These are phyloP conservation scores for Cataglyphis hispanica DNA, from an alignment of 1,140 invertebrate species.

Conservation along the genomic window DNA sequence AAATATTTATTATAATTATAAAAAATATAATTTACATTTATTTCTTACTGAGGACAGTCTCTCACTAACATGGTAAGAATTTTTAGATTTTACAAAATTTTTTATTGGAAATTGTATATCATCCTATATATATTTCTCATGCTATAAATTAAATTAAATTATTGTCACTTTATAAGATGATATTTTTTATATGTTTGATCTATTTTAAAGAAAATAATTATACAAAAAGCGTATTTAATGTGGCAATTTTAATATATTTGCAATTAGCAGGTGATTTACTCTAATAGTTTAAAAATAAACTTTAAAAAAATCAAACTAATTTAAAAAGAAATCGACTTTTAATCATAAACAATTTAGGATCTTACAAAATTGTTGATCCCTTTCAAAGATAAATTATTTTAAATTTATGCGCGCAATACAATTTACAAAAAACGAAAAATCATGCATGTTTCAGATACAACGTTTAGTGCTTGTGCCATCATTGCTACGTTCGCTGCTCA, in stretches of 20 bases:
- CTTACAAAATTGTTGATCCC: not conserved
- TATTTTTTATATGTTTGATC: not conserved
- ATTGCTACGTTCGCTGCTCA: slow-evolving; percentile 91
- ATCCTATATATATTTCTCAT: not conserved
- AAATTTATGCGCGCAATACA: not conserved
- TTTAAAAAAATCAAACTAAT: not conserved
- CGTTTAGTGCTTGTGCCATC: slow-evolving; percentile 94
- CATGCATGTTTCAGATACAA: slow-evolving; percentile 87
- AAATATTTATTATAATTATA: too few relatives aligned
- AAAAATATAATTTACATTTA: too few relatives aligned
- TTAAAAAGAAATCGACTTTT: not conserved
- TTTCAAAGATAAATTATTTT: not conserved
- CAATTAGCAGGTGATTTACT: not conserved
- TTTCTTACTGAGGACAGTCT: too few relatives aligned
- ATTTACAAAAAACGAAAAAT: not conserved
- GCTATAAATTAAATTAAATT: not conserved
- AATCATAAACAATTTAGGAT: not conserved
- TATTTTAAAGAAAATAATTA: not conserved
- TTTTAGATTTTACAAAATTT: not conserved
- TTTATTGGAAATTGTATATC: not conserved
- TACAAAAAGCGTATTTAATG: not conserved
- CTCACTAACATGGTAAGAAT: not conserved
- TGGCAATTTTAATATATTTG: not conserved
- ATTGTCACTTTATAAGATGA: not conserved
- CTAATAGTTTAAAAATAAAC: not conserved